Conservation (phyloP, 2,113 vertebrate genomes). For the Mormoops blainvillei region DNA sequence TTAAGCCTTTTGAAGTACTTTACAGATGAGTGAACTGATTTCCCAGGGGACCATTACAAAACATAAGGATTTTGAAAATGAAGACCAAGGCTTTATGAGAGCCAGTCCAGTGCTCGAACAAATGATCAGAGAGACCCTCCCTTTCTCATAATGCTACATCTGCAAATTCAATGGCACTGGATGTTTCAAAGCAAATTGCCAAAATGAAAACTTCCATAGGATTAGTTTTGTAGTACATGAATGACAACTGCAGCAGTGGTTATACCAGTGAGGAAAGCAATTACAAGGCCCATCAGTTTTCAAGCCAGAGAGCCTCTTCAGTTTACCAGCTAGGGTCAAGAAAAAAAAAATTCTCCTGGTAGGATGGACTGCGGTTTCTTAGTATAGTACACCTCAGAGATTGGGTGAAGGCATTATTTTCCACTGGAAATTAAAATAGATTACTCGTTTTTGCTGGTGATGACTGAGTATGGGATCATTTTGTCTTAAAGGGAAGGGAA, state of each 20-base stretch:
- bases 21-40: background rate
- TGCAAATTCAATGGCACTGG: background rate
- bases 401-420: background rate
- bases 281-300: conserved; percentile 40
- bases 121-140: background rate
- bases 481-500: background rate
- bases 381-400: background rate
- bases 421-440: background rate
- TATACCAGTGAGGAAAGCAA: conserved; percentile 32
- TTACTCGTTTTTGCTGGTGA: background rate
- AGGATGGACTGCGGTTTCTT: background rate
- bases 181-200: background rate
- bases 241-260: conserved; percentile 12
- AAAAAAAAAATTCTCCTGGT: background rate
- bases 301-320: background rate
- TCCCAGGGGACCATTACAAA: background rate
- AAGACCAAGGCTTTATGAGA: background rate
- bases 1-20: background rate
- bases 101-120: background rate
- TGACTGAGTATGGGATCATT: background rate
- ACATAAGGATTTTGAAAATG: background rate
- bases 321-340: background rate
- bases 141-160: background rate
- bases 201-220: background rate
- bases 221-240: conserved; percentile 34